Base-by-base conservation (phyloP, 2,797 vertebrate species). In the Catamblyrhynchus diadema region DNA sequence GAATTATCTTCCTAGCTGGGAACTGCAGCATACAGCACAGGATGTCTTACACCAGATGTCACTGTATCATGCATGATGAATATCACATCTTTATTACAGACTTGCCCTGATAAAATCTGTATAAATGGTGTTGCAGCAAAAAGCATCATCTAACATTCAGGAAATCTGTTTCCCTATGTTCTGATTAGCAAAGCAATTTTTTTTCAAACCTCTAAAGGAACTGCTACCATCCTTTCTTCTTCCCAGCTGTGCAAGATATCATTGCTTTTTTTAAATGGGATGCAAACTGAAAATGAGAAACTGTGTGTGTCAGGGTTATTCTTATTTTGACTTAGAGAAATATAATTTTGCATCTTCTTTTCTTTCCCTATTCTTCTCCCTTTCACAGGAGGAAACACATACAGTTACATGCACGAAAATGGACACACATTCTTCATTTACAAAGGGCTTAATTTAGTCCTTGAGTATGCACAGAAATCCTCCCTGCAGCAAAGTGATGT, bases 401-500 rank as follows among this genome's bases (percentile, higher is more conserved):
- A 30, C 9, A 19, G 13, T 62, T 57, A 7, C 30, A 56, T 12
- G 37, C 45, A 32, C 0, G 0, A 73, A 90, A 90, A 83, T 5
- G 77, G 73, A 81, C 92, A 72, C 8, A 3, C 33, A 19, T 66
- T 84, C 32, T 60, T 41, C 88, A 39, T 92, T 90, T 96, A 84
- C 88, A 53, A 81, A 72, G 39, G 41, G 66, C 74, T 96, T 95
- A 88, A 93, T 92, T 91, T 94, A 94, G 94, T 72, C 77, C 60
- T 79, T 62, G 80, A 88, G 73, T 37, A 59, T 66, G 82, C 94
- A 92, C 80, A 95, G 93, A 95, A 93, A 96, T 88, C 90, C 96
- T 96, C 93, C 96, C 94, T 96, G 96, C 94, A 96, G 96, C 94
- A 95, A 88, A 96, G 93, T 96, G 96, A 96, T 96, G 94, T 96